Percentiles rank a stretch among this genome's conserved stretches.
Conservation (phyloP, 2,797 vertebrate genomes). For the Podargus strigoides region DNA sequence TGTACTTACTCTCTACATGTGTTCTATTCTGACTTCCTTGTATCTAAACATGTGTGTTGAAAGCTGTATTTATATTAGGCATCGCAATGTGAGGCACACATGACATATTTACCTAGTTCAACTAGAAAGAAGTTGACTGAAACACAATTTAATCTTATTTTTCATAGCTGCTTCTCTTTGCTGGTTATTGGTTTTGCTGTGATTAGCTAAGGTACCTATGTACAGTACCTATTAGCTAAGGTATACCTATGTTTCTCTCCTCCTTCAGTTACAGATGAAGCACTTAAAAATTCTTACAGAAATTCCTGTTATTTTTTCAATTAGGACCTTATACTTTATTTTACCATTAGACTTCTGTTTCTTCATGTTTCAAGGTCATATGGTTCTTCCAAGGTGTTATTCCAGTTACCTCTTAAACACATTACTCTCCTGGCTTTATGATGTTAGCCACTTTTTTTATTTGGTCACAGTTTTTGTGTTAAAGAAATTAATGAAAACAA, state of each 20-base stretch:
- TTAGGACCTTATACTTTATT: neutral
- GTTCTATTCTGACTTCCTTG: neutral
- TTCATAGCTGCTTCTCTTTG: neutral
- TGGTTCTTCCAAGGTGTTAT: neutral
- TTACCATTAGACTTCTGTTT: neutral
- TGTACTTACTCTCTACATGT: neutral
- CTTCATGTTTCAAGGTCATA: neutral
- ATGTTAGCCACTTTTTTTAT: neutral
- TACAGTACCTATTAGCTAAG: neutral
- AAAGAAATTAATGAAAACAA: neutral
- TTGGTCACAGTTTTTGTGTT: neutral
- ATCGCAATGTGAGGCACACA: neutral
- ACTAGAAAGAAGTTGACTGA: neutral
- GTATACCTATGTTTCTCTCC: neutral
- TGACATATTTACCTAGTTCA: neutral
- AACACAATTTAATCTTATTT: neutral
- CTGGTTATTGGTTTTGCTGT: neutral
- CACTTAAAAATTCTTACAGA: neutral
- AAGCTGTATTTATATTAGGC: neutral
- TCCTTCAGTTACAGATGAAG: neutral
- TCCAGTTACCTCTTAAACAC: neutral
- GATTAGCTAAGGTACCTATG: neutral
- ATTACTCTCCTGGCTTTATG: neutral
- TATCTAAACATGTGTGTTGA: neutral
- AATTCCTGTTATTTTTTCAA: neutral